Evolutionary conservation across 30 jellyfish, hydroid and myxozoan genomes (phyloP).

Genomic region (Aurelia coerulea): DNA sequence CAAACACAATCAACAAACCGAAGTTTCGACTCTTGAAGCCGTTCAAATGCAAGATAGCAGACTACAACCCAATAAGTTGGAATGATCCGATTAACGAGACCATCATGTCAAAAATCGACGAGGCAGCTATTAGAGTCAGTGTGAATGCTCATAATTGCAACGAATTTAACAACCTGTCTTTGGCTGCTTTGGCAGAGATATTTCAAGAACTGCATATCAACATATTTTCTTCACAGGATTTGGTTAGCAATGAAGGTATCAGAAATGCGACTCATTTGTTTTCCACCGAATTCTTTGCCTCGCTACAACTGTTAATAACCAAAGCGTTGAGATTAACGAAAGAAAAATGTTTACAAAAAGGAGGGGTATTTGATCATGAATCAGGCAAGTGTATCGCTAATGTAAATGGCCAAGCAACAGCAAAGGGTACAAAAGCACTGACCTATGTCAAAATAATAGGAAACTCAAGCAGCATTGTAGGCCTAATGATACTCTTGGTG

Average conservation of each 20-base stretch:
- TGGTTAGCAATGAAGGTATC: background rate
- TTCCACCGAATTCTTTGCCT: background rate
- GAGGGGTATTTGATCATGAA: background rate
- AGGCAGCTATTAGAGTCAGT: background rate
- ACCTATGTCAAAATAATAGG: slow-evolving; percentile 11
- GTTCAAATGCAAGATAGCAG: background rate
- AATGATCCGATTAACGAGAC: background rate
- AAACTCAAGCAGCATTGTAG: slow-evolving; percentile 29
- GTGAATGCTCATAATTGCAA: background rate
- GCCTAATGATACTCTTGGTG: slow-evolving; percentile 17
- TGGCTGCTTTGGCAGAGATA: background rate
- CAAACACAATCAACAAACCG: no score
- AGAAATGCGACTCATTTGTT: background rate
- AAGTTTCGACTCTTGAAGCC: no score
- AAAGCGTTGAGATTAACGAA: background rate
- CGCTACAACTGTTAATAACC: background rate
- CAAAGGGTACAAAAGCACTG: background rate
- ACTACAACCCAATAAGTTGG: background rate
- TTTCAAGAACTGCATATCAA: no score
- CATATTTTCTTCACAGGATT: no score
- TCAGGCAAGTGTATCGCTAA: background rate
- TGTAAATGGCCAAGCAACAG: background rate
- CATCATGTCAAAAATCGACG: background rate
- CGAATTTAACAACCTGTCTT: background rate
- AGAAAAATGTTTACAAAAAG: background rate